Evolutionary conservation across 2,797 vertebrate genomes (phyloP).

Genomic region (Phoxinus dragarum): DNA sequence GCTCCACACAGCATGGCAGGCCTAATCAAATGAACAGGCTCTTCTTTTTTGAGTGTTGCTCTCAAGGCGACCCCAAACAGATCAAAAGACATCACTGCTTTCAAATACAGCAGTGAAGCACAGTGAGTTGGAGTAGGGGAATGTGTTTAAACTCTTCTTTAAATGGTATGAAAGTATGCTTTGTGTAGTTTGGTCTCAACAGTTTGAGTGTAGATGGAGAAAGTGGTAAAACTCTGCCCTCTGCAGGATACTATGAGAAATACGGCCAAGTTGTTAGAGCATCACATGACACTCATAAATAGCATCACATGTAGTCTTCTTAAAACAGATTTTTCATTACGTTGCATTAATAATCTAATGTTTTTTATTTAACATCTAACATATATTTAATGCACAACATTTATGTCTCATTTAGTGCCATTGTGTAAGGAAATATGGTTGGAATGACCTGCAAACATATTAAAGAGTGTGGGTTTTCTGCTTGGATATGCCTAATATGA

Average conservation of each 20-base stretch:
- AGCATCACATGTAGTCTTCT: too few relatives aligned
- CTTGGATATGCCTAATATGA: background rate
- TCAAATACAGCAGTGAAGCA: background rate
- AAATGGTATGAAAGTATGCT: background rate
- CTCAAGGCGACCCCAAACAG: conserved; percentile 22
- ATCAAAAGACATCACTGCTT: conserved; percentile 22
- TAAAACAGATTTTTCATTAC: background rate
- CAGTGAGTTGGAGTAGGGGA: background rate
- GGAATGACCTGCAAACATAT: background rate
- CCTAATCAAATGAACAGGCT: conserved; percentile 37
- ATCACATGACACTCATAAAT: too few relatives aligned
- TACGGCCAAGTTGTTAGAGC: background rate
- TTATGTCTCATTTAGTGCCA: background rate
- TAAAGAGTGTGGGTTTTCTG: background rate
- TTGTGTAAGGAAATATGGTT: background rate
- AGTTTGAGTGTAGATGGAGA: conserved; percentile 10
- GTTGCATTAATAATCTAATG: background rate
- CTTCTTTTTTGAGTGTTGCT: conserved; percentile 30
- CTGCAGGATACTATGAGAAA: conserved; percentile 72
- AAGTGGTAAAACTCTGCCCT: conserved; percentile 75
- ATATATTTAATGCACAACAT: background rate
- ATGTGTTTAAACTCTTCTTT: conserved; percentile 27
- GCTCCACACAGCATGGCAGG: conserved; percentile 30
- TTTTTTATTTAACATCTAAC: background rate
- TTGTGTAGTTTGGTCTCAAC: background rate